phyloP scores from a whole-genome alignment of 2,888 invertebrate genomes.

The Deroplatys truncata region DNA sequence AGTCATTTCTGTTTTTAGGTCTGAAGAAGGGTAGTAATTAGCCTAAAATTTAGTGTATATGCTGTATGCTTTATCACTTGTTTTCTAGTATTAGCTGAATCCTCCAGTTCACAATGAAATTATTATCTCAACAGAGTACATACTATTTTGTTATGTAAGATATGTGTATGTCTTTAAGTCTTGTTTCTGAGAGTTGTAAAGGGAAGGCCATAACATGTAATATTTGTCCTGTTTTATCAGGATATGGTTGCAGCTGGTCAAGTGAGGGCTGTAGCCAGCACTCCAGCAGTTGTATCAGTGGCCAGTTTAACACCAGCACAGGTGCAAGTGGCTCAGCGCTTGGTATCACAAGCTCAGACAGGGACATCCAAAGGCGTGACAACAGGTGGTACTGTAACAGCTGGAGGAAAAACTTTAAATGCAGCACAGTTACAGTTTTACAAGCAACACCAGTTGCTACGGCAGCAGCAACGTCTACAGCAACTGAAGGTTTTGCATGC shows the following conservation, averaged over 20 bases:
- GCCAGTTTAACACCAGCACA: slow-evolving; percentile 44
- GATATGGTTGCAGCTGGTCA: slow-evolving; percentile 34
- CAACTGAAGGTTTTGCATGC: slow-evolving; percentile 31
- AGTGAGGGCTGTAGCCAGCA: slow-evolving; percentile 28
- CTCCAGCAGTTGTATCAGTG: slow-evolving; percentile 41
- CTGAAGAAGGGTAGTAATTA: no score
- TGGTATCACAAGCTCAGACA: slow-evolving; percentile 38
- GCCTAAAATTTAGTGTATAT: no score
- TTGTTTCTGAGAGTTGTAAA: no score
- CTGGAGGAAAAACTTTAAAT: slow-evolving; percentile 52
- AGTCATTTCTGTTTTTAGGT: no score
- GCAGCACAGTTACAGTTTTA: slow-evolving; percentile 58
- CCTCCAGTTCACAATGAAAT: no score
- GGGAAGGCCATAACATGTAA: no score
- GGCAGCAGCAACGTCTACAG: slow-evolving; percentile 35
- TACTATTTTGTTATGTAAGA: no score
- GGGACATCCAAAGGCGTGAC: slow-evolving; percentile 45
- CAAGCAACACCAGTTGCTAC: slow-evolving; percentile 52
- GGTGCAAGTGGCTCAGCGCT: slow-evolving; percentile 38
- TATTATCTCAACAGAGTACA: no score
- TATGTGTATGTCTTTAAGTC: no score
- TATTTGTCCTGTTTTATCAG: slow-evolving; percentile 19
- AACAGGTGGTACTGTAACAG: slow-evolving; percentile 48
- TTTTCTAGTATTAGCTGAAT: no score
- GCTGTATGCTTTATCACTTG: no score